Conservation (phyloP, 1,140 invertebrate genomes). For the Drosophila setifemur region DNA sequence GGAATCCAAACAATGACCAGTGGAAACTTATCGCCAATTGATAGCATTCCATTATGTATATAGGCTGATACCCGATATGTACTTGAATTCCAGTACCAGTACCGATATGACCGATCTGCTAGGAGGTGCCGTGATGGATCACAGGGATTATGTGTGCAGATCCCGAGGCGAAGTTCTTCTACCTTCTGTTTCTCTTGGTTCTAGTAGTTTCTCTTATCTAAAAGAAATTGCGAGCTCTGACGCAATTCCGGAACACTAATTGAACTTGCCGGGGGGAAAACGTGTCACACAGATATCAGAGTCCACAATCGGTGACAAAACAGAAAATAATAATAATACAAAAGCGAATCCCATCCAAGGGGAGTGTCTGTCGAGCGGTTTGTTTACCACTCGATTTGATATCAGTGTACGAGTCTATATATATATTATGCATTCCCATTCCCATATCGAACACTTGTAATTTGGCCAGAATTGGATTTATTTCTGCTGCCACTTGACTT, state of each 20-base stretch:
- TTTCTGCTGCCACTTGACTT: not conserved
- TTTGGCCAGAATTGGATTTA: constrained; percentile 13
- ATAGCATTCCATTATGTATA: not conserved
- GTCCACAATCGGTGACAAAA: constrained; percentile 16
- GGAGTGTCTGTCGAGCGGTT: constrained; percentile 47
- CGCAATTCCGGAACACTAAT: constrained; percentile 49
- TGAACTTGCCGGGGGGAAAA: constrained; percentile 50
- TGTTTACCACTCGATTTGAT: constrained; percentile 54
- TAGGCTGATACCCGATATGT: too few species aligned
- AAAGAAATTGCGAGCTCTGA: constrained; percentile 21
- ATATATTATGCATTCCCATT: not conserved
- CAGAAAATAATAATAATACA: not conserved
- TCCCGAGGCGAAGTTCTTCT: constrained; percentile 25
- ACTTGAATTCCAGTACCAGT: not conserved
- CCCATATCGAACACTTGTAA: constrained; percentile 19
- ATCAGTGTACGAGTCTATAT: constrained; percentile 5
- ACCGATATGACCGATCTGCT: not conserved
- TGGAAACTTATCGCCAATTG: constrained; percentile 16
- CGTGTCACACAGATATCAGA: constrained; percentile 48
- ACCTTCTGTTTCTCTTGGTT: too few species aligned
- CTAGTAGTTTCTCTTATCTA: too few species aligned
- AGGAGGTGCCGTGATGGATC: constrained; percentile 6
- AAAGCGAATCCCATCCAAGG: constrained; percentile 1
- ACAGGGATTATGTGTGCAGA: not conserved
- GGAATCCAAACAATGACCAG: constrained; percentile 15